Base-by-base conservation (phyloP, 2,113 vertebrate species). In the Xenotilapia flavipinnis region DNA sequence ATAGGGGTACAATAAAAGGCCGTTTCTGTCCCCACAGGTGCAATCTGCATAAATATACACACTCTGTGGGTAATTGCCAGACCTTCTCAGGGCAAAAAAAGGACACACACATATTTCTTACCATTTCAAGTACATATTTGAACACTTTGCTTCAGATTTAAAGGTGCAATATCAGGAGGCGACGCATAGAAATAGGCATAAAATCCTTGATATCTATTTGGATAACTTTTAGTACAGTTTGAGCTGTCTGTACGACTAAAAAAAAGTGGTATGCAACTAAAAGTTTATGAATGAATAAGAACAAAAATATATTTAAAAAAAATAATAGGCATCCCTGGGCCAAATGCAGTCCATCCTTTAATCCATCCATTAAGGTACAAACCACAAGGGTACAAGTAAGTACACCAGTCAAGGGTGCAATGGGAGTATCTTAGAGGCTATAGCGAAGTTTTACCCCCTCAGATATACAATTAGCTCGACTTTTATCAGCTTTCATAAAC, bases 361-460 rank as follows among this genome's bases (percentile, higher is more conserved):
- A 23, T 23, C 19, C n/a, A 38, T 1, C n/a, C 38, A 70, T 73
- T 73, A 73, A 45, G 14, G 9, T 17, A 47, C 68, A 73, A 73
- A 73, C 14, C 26, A 51, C 73, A 77, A 77, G 3, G 10, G 45
- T 77, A 77, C 45, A 2, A 77, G 0, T 0, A 77, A 51, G 73
- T 33, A 51, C 45, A 5, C 73, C 73, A 51, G 26, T 49, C 15
- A 13, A 6, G 42, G 42, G 26, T 31, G 26, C 42, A 77, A 77
- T 31, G 42, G 23, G 21, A 75, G 42, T 75, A 28, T 17, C 70
- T 75, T 19, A 49, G 23, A 75, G 42, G 38, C 38, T 49, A 75
- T 28, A 47, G 23, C 6, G 0, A 49, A 70, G n/a, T 42, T 15
- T 70, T 1, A 45, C 1, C 7, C 38, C 65, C 0, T 42, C 38